phyloP scores from a whole-genome alignment of 2,113 vertebrate genomes.

The Tautogolabrus adspersus region DNA sequence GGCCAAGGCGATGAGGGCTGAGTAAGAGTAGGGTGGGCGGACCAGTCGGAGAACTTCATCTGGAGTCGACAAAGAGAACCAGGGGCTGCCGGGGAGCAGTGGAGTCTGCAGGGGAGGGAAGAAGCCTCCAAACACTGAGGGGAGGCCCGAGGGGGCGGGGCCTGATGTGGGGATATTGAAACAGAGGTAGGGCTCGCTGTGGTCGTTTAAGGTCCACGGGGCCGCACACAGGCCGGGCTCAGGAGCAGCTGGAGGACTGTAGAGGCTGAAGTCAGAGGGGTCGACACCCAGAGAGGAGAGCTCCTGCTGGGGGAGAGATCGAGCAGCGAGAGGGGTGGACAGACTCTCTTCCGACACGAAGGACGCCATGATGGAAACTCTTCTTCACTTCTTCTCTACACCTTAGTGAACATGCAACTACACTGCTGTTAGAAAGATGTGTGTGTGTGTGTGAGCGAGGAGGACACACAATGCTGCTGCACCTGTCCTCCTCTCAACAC shows the following conservation, averaged over 20 bases:
- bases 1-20: conserved; percentile 97
- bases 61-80: conserved; percentile 88
- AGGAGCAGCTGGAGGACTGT: conserved; percentile 85
- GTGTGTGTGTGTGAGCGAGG: conserved; percentile 3
- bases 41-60: conserved; percentile 91
- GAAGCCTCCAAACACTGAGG: conserved; percentile 64
- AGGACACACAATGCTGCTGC: conserved; percentile 3
- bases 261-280: conserved; percentile 89
- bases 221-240: conserved; percentile 81
- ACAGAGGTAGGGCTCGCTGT: conserved; percentile 85
- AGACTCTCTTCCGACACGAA: conserved; percentile 84
- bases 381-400: not conserved
- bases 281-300: conserved; percentile 82
- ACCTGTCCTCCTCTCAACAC: conserved; percentile 57
- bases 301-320: conserved; percentile 79
- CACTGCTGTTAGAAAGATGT: not conserved
- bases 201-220: conserved; percentile 75
- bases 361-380: conserved; percentile 86
- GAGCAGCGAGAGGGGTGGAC: conserved; percentile 82
- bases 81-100: conserved; percentile 74
- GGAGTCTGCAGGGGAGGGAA: conserved; percentile 85
- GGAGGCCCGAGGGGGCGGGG: conserved; percentile 42
- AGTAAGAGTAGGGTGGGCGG: conserved; percentile 96
- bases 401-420: not conserved
- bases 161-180: conserved; percentile 76